phyloP scores from a whole-genome alignment of 2,888 invertebrate species.

The Agrotis ipsilon region DNA sequence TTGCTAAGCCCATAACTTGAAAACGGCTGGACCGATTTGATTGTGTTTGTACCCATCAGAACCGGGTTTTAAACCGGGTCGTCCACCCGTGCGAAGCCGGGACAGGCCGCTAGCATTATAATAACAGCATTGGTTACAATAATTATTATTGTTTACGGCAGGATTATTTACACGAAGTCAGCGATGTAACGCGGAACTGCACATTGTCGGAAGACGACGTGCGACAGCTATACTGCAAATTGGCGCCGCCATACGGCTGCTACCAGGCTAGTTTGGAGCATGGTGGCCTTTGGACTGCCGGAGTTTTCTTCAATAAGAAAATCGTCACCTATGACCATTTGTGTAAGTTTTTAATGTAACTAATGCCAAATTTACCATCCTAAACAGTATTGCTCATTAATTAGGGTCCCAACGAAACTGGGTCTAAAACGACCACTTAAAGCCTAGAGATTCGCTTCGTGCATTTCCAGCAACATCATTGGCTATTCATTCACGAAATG shows the following conservation, averaged over 20 bases:
- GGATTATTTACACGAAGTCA: not conserved
- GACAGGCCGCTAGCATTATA: too few relatives aligned
- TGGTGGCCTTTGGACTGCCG: conserved; percentile 73
- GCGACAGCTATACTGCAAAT: conserved; percentile 58
- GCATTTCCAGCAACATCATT: too few relatives aligned
- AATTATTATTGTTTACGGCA: conserved; percentile 20
- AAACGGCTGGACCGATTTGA: too few relatives aligned
- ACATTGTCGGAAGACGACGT: not conserved
- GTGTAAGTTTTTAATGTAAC: conserved; percentile 63
- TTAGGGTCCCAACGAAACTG: too few relatives aligned
- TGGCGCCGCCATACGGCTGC: conserved; percentile 56
- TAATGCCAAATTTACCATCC: not conserved
- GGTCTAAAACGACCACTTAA: too few relatives aligned
- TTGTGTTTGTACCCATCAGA: too few relatives aligned
- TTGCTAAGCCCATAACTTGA: too few relatives aligned
- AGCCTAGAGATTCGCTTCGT: too few relatives aligned
- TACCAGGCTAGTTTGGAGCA: conserved; percentile 67
- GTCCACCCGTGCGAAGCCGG: too few relatives aligned
- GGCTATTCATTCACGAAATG: too few relatives aligned
- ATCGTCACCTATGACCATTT: conserved; percentile 41
- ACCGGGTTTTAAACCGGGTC: too few relatives aligned
- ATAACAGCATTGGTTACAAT: not conserved
- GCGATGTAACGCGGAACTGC: conserved; percentile 53
- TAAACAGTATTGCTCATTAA: not conserved
- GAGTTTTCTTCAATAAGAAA: conserved; percentile 41